Conservation (phyloP, 2,113 vertebrate genomes). For the Trichomycterus rosablanca region DNA sequence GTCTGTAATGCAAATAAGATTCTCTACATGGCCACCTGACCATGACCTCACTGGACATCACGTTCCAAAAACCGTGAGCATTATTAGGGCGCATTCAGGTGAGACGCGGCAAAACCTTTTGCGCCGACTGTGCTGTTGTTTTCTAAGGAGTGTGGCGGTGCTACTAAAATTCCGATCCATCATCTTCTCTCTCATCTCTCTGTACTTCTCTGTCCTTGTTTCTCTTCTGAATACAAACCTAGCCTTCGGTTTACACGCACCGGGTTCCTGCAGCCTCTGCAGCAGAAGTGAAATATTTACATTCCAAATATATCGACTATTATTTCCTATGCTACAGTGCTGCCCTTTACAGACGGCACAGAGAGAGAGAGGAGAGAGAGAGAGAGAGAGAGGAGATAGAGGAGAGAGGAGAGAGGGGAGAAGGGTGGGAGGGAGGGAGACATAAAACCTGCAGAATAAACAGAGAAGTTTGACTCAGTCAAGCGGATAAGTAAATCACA, state of each 20-base stretch:
- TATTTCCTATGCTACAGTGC: neutral
- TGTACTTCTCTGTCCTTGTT: neutral
- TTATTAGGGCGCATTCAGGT: too few relatives aligned
- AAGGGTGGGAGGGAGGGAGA: neutral
- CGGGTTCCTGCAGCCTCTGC: neutral
- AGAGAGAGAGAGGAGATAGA: neutral
- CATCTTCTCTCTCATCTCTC: neutral
- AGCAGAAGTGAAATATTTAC: neutral
- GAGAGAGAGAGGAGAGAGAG: neutral
- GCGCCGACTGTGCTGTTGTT: too few relatives aligned
- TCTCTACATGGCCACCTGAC: too few relatives aligned
- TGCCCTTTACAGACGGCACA: slow-evolving; percentile 1
- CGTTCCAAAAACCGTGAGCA: too few relatives aligned
- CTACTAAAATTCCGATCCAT: too few relatives aligned
- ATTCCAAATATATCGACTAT: neutral
- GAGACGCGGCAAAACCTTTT: too few relatives aligned
- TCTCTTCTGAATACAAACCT: neutral
- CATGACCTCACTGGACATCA: too few relatives aligned
- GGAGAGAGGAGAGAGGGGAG: neutral
- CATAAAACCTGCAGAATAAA: neutral
- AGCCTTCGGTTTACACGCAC: neutral
- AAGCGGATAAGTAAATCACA: slow-evolving; percentile 1
- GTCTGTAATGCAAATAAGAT: too few relatives aligned
- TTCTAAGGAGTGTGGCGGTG: too few relatives aligned
- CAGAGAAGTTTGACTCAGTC: slow-evolving; percentile 4